phyloP scores from a whole-genome alignment of 2,797 vertebrate genomes.

The Strix occidentalis region DNA sequence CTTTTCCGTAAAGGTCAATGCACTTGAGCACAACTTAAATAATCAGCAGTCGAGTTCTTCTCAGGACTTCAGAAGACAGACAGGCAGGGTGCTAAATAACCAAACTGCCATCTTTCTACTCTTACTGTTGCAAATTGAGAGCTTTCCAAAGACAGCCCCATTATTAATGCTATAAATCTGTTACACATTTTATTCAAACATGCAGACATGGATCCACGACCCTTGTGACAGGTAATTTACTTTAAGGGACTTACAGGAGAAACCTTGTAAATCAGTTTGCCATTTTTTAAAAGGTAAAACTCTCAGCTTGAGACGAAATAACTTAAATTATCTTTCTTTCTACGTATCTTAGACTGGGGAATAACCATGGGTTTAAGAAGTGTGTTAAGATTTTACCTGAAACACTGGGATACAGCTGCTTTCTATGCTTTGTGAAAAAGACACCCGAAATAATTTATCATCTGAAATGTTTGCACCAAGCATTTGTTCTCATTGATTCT shows the following conservation, averaged over 20 bases:
- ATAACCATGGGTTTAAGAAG: not conserved
- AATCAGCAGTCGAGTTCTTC: not conserved
- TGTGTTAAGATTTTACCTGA: not conserved
- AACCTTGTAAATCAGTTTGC: constrained; percentile 62
- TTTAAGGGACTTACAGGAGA: constrained; percentile 43
- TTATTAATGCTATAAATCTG: constrained; percentile 60
- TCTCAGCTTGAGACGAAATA: not conserved
- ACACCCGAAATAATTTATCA: constrained; percentile 19
- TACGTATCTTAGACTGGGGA: not conserved
- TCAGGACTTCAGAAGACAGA: not conserved
- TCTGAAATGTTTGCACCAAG: not conserved
- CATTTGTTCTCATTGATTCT: constrained; percentile 37
- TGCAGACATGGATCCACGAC: constrained; percentile 33
- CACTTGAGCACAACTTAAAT: not conserved
- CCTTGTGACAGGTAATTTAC: constrained; percentile 58
- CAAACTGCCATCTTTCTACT: not conserved
- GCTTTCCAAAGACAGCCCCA: constrained; percentile 38
- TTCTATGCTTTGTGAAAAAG: not conserved
- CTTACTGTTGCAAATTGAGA: constrained; percentile 46
- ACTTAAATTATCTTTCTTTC: not conserved
- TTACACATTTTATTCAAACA: constrained; percentile 48
- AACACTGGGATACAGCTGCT: not conserved
- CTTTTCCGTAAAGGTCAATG: not conserved
- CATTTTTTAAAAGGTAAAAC: constrained; percentile 4
- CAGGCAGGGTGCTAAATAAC: constrained; percentile 28